These are phyloP conservation scores for Lophotis ruficrista DNA, from an alignment of 2,113 vertebrate genomes.

Conservation along the genomic window DNA sequence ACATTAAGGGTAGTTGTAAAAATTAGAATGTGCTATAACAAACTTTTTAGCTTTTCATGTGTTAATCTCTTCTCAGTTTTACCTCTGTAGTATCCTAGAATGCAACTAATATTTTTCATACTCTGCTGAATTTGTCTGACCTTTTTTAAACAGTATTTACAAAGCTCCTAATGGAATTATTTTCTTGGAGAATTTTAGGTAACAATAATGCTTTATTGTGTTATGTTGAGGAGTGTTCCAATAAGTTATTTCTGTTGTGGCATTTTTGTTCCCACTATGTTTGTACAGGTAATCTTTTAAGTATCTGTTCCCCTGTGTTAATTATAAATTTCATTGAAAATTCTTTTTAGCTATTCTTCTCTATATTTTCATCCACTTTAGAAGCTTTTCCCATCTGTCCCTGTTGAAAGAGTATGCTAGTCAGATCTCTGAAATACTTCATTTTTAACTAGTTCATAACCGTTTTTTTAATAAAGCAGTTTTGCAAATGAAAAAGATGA, in stretches of 20 bases:
- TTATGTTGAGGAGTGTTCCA: not conserved
- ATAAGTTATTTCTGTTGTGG: not conserved
- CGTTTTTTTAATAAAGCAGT: not conserved
- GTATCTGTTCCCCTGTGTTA: not conserved
- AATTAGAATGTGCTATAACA: not conserved
- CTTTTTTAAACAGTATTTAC: not conserved
- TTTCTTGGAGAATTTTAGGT: not conserved
- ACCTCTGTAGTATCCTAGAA: not conserved
- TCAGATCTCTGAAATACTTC: not conserved
- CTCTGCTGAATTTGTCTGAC: not conserved
- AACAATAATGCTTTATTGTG: not conserved
- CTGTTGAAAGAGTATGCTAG: not conserved
- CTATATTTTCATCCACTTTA: not conserved
- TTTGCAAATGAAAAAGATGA: not conserved
- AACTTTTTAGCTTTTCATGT: not conserved
- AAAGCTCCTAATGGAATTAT: not conserved
- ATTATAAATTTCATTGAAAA: not conserved
- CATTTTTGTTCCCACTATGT: not conserved
- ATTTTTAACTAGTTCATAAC: not conserved
- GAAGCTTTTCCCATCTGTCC: not conserved
- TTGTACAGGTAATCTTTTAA: not conserved
- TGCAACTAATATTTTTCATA: not conserved
- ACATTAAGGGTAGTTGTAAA: not conserved
- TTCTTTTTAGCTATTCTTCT: not conserved
- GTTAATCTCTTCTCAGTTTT: not conserved